phyloP scores from a whole-genome alignment of 2,888 invertebrate species.

The Odiellus spinosus region DNA sequence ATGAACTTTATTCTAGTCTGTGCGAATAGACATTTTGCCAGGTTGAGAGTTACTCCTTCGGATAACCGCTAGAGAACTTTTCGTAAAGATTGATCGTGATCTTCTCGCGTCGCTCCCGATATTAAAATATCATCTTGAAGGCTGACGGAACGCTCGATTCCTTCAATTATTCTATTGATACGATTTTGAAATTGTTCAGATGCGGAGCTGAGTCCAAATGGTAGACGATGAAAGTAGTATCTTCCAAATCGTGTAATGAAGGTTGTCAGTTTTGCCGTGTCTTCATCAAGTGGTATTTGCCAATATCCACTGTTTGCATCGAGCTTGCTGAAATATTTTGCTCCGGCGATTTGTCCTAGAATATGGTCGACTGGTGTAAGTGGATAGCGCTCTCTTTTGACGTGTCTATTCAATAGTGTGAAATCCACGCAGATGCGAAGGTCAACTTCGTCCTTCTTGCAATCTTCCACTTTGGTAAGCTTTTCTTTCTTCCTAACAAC shows the following conservation, averaged over 20 bases:
- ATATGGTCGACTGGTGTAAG: too few relatives aligned
- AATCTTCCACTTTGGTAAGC: too few relatives aligned
- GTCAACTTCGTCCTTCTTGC: too few relatives aligned
- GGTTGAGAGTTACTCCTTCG: too few relatives aligned
- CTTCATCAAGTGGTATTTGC: too few relatives aligned
- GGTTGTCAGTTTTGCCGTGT: background rate
- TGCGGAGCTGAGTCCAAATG: conserved; percentile 1
- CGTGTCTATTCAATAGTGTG: background rate
- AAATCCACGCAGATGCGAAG: conserved; percentile 4
- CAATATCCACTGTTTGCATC: too few relatives aligned
- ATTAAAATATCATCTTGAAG: background rate
- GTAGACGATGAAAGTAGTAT: conserved; percentile 2
- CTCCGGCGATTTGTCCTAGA: too few relatives aligned
- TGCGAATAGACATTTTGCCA: too few relatives aligned
- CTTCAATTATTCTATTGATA: background rate
- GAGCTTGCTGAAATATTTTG: too few relatives aligned
- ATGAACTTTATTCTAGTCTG: too few relatives aligned
- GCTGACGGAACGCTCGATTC: background rate
- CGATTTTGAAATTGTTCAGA: conserved; percentile 1
- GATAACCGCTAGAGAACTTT: too few relatives aligned
- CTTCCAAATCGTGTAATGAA: conserved; percentile 5
- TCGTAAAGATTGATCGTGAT: background rate
- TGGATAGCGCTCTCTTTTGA: background rate
- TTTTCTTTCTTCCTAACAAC: too few relatives aligned
- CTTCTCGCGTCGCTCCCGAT: conserved; percentile 1